These are phyloP conservation scores for Nylanderia fulva DNA, from an alignment of 1,140 invertebrate species.

Conservation along the genomic window DNA sequence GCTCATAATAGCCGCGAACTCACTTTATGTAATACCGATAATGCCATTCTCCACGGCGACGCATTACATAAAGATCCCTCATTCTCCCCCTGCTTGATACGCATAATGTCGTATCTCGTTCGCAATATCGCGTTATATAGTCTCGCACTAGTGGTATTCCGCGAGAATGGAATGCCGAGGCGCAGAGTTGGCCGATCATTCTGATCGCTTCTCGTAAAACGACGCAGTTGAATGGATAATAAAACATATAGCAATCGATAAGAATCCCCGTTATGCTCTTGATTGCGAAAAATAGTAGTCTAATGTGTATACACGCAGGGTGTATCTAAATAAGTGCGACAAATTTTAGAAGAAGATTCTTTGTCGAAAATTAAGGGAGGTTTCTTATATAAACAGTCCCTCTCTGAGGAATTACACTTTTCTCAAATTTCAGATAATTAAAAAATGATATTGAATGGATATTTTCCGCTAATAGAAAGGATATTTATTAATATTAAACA, in stretches of 20 bases:
- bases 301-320: neutral
- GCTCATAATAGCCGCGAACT: slow-evolving; percentile 7
- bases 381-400: too few relatives aligned
- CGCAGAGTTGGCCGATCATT: neutral
- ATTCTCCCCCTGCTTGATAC: neutral
- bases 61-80: slow-evolving; percentile 39
- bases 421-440: too few relatives aligned
- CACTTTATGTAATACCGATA: slow-evolving; percentile 46
- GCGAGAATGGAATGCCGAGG: neutral
- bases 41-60: neutral
- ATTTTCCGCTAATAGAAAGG: too few relatives aligned
- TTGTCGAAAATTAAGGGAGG: too few relatives aligned
- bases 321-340: too few relatives aligned
- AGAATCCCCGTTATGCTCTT: too few relatives aligned
- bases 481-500: too few relatives aligned
- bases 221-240: neutral
- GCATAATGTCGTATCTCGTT: slow-evolving; percentile 16
- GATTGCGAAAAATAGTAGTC: neutral
- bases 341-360: too few relatives aligned
- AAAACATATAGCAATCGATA: neutral
- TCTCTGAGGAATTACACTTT: too few relatives aligned
- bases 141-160: neutral
- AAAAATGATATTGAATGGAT: too few relatives aligned
- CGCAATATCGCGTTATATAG: neutral
- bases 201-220: neutral